Evolutionary conservation across 1,140 invertebrate species (phyloP).

Genomic region (Drosophila miranda): DNA sequence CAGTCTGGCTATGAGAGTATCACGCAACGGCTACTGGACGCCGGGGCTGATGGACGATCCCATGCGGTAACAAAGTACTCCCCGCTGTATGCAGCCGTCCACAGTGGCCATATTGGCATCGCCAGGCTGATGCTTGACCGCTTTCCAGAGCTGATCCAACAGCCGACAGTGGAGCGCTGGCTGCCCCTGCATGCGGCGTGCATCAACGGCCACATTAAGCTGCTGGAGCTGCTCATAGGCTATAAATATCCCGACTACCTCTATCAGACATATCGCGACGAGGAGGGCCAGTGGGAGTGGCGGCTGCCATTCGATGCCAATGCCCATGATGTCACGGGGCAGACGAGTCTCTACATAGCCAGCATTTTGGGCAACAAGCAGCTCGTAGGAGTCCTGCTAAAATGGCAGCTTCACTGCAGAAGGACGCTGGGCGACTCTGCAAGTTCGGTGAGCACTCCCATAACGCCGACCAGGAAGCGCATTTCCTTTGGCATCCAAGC

Average conservation of each 20-base stretch:
- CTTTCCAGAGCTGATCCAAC: constrained; percentile 87
- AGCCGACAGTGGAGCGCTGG: constrained; percentile 93
- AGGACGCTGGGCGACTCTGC: constrained; percentile 83
- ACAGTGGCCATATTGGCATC: constrained; percentile 92
- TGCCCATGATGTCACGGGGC: constrained; percentile 93
- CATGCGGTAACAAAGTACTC: constrained; percentile 96
- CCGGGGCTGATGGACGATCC: constrained; percentile 92
- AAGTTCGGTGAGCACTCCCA: constrained; percentile 54
- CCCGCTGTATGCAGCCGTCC: constrained; percentile 95
- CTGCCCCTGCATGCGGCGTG: constrained; percentile 95
- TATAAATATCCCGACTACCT: constrained; percentile 91
- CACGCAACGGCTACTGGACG: constrained; percentile 89
- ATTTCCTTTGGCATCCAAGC: constrained; percentile 94
- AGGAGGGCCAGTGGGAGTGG: constrained; percentile 90
- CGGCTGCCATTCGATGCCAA: constrained; percentile 95
- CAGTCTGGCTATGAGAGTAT: constrained; percentile 92
- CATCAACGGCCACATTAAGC: constrained; percentile 91
- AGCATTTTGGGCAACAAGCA: constrained; percentile 92
- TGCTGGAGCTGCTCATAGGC: constrained; percentile 91
- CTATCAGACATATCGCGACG: constrained; percentile 87
- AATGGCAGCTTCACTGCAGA: constrained; percentile 87
- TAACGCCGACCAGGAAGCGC: constrained; percentile 86
- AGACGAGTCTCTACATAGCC: constrained; percentile 94
- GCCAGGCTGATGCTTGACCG: constrained; percentile 89
- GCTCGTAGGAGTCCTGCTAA: constrained; percentile 90